Conservation (phyloP, 2,113 vertebrate genomes). For the Argyrosomus japonicus region DNA sequence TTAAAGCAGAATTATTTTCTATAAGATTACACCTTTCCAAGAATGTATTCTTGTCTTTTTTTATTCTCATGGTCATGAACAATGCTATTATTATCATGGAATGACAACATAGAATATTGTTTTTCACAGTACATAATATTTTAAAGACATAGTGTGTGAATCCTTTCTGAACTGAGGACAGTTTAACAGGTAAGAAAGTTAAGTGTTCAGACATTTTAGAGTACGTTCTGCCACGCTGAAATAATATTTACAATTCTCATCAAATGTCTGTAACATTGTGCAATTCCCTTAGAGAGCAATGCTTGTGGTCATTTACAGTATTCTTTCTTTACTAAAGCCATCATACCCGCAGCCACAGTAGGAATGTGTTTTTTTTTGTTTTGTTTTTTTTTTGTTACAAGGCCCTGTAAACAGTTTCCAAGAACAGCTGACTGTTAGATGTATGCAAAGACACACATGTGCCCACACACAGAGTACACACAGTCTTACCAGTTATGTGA, state of each 20-base stretch:
- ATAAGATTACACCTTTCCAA: not conserved
- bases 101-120: too few relatives aligned
- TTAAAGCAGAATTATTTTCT: not conserved
- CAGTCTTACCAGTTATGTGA: not conserved
- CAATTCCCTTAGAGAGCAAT: not conserved
- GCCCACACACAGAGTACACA: not conserved
- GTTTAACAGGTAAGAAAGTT: not conserved
- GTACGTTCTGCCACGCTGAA: not conserved
- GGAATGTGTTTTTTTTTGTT: too few relatives aligned
- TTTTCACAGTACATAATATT: not conserved
- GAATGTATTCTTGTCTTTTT: not conserved
- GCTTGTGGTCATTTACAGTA: not conserved
- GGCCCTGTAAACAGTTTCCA: not conserved
- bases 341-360: too few relatives aligned
- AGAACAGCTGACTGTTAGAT: not conserved
- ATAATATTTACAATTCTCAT: not conserved
- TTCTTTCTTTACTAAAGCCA: too few relatives aligned
- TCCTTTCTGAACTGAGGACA: not conserved
- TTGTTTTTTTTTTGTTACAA: not conserved
- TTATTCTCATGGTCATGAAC: not conserved
- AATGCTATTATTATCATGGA: not conserved
- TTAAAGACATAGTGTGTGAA: not conserved
- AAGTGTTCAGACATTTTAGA: not conserved
- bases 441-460: not conserved
- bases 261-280: not conserved